These are phyloP conservation scores for Hyposoter dolosus DNA, from an alignment of 2,888 invertebrate genomes.

Conservation along the genomic window DNA sequence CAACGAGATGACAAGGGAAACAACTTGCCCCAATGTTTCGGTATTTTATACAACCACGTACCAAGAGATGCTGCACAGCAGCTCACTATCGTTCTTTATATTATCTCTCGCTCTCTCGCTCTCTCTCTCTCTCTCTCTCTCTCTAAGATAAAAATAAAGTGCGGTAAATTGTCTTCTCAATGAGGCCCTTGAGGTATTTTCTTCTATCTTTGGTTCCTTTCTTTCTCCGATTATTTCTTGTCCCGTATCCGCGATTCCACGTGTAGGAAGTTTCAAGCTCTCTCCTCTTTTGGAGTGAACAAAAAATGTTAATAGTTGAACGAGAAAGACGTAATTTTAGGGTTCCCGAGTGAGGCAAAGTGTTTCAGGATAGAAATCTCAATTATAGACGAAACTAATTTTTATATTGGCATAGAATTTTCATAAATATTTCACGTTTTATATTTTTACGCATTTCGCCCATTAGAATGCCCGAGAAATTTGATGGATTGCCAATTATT, in stretches of 20 bases:
- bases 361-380: neutral
- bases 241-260: constrained; percentile 40
- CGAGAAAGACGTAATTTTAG: constrained; percentile 51
- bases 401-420: neutral
- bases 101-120: neutral
- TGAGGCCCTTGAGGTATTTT: constrained; percentile 21
- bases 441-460: neutral
- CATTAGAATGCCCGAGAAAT: neutral
- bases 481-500: constrained; percentile 5
- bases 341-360: constrained; percentile 8
- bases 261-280: constrained; percentile 28
- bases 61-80: constrained; percentile 46
- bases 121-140: neutral
- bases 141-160: constrained; percentile 21
- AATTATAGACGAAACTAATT: neutral
- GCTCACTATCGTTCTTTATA: constrained; percentile 30
- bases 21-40: constrained; percentile 20
- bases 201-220: constrained; percentile 10
- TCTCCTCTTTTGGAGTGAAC: neutral
- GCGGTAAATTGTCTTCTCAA: constrained; percentile 47
- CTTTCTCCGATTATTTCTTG: neutral
- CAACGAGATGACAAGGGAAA: neutral
- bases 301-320: neutral
- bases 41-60: constrained; percentile 43
- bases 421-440: neutral